phyloP scores from a whole-genome alignment of 2,113 vertebrate genomes.

The Chamaea fasciata region DNA sequence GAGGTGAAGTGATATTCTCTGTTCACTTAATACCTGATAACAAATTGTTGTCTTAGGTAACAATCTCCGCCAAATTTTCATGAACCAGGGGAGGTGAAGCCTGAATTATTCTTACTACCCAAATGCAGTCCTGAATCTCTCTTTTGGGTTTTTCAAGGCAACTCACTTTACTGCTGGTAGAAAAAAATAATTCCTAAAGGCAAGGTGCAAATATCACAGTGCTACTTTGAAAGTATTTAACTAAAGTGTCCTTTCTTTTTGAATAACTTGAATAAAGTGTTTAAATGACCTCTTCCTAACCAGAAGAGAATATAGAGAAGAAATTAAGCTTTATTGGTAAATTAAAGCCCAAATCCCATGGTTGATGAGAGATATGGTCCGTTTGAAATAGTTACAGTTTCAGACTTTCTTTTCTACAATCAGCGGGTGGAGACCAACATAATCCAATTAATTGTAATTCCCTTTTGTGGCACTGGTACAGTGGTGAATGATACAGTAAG shows the following conservation, averaged over 20 bases:
- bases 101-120: not conserved
- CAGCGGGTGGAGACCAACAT: slow-evolving; percentile 72
- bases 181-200: not conserved
- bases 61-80: not conserved
- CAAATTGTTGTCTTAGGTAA: not conserved
- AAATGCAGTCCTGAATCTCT: not conserved
- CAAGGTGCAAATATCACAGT: not conserved
- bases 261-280: slow-evolving; percentile 68
- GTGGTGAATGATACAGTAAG: slow-evolving; percentile 69
- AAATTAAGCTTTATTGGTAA: slow-evolving; percentile 78
- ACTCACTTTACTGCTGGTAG: not conserved
- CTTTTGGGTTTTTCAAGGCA: not conserved
- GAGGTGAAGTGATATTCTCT: not conserved
- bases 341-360: slow-evolving; percentile 73
- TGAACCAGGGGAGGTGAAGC: not conserved
- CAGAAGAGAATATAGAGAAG: slow-evolving; percentile 63
- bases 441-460: slow-evolving; percentile 82
- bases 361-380: slow-evolving; percentile 71
- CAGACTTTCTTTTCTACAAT: slow-evolving; percentile 71
- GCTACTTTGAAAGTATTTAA: slow-evolving; percentile 2
- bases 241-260: slow-evolving; percentile 58
- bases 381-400: slow-evolving; percentile 74
- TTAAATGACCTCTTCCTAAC: slow-evolving; percentile 66
- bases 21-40: not conserved
- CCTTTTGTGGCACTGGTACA: slow-evolving; percentile 72